phyloP scores from a whole-genome alignment of 2,888 invertebrate genomes.

The Sphaerophoria rueppellii region DNA sequence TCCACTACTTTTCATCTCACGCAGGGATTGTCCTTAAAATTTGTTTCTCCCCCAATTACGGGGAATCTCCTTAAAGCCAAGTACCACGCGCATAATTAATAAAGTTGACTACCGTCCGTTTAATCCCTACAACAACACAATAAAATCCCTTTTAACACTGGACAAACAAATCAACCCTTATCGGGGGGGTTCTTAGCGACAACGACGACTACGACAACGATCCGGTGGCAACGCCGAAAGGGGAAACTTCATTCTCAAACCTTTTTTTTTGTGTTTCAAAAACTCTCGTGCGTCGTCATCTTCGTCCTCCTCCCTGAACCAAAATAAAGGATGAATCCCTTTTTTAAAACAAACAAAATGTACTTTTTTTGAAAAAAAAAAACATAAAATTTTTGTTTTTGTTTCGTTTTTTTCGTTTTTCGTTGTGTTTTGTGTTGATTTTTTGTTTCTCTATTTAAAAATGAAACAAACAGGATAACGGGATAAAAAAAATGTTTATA shows the following conservation, averaged over 20 bases:
- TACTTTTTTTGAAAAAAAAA: constrained; percentile 13
- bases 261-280: constrained; percentile 23
- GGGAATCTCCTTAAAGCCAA: constrained; percentile 46
- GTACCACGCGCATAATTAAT: constrained; percentile 67
- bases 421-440: constrained; percentile 55
- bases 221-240: not conserved
- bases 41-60: constrained; percentile 32
- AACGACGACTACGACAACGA: no score
- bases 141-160: constrained; percentile 67
- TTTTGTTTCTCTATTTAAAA: constrained; percentile 54
- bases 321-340: constrained; percentile 65
- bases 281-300: constrained; percentile 3
- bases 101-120: constrained; percentile 64
- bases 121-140: constrained; percentile 69
- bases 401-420: constrained; percentile 42
- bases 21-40: constrained; percentile 36
- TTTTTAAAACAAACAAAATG: constrained; percentile 48
- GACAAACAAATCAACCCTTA: constrained; percentile 73
- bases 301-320: constrained; percentile 27
- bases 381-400: constrained; percentile 46
- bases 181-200: constrained; percentile 33
- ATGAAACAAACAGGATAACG: constrained; percentile 4
- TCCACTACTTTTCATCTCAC: constrained; percentile 12
- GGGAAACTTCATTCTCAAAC: constrained; percentile 4
- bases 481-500: constrained; percentile 28